Evolutionary conservation across 2,113 vertebrate genomes (phyloP).

Genomic region (Anarrhichthys ocellatus): DNA sequence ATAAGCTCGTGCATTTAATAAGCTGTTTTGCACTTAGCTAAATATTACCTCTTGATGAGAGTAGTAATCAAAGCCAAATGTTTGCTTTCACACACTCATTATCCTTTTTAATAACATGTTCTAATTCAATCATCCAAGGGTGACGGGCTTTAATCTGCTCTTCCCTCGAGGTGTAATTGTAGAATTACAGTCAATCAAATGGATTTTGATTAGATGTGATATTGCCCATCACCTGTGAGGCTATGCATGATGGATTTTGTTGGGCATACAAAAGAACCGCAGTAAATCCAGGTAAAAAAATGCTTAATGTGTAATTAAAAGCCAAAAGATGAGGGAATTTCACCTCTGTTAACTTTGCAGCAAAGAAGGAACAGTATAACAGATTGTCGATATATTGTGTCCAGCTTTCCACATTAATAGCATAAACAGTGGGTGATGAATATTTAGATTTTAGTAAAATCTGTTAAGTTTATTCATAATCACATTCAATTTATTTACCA

Average conservation of each 20-base stretch:
- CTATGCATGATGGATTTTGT: constrained; percentile 11
- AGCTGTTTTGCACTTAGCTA: constrained; percentile 70
- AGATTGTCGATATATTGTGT: neutral
- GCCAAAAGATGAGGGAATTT: neutral
- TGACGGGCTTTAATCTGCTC: constrained; percentile 70
- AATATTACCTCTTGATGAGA: constrained; percentile 77
- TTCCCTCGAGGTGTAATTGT: constrained; percentile 73
- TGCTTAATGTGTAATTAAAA: neutral
- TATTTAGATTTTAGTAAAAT: neutral
- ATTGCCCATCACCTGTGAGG: constrained; percentile 43
- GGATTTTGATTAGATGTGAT: constrained; percentile 73
- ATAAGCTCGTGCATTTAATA: constrained; percentile 76
- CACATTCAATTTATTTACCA: neutral
- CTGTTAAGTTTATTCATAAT: neutral
- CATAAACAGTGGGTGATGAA: neutral
- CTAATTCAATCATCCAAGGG: constrained; percentile 78
- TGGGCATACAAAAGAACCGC: neutral
- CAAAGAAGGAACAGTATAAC: neutral
- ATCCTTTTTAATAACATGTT: constrained; percentile 82
- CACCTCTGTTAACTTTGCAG: neutral
- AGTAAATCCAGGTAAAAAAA: neutral
- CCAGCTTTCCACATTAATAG: neutral
- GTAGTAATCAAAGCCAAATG: constrained; percentile 76
- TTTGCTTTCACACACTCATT: constrained; percentile 79
- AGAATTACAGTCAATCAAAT: constrained; percentile 68